Conservation (phyloP, 2,797 vertebrate species). For the Benthosema pterotum region DNA sequence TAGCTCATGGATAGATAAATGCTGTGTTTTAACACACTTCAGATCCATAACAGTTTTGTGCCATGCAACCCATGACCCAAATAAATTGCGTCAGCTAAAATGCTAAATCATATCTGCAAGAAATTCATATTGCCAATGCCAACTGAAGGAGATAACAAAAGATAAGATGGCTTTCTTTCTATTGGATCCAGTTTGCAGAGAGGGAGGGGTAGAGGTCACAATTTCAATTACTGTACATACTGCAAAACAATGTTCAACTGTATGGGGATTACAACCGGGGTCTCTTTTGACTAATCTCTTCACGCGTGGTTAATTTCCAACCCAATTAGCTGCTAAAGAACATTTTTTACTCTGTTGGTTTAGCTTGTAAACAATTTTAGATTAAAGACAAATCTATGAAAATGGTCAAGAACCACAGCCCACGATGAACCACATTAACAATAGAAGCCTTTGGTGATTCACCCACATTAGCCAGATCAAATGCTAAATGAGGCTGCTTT, state of each 20-base stretch:
- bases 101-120: neutral
- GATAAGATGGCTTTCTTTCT: neutral
- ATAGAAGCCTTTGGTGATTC: conserved; percentile 45
- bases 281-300: neutral
- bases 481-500: conserved; percentile 57
- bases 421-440: conserved; percentile 21
- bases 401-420: conserved; percentile 35
- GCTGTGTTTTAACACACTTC: conserved; percentile 5
- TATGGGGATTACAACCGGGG: neutral
- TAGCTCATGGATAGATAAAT: too few relatives aligned
- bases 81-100: conserved; percentile 22
- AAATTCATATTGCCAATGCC: too few relatives aligned
- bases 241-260: conserved; percentile 5
- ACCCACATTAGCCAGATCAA: conserved; percentile 58
- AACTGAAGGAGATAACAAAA: neutral
- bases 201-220: neutral
- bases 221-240: neutral
- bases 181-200: neutral
- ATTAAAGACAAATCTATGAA: conserved; percentile 19
- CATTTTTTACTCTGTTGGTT: conserved; percentile 1
- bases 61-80: conserved; percentile 1
- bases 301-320: neutral
- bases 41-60: neutral
- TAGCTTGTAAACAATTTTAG: conserved; percentile 15
- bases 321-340: neutral